Evolutionary conservation across 2,113 vertebrate genomes (phyloP).

Genomic region (Apteryx owenii): DNA sequence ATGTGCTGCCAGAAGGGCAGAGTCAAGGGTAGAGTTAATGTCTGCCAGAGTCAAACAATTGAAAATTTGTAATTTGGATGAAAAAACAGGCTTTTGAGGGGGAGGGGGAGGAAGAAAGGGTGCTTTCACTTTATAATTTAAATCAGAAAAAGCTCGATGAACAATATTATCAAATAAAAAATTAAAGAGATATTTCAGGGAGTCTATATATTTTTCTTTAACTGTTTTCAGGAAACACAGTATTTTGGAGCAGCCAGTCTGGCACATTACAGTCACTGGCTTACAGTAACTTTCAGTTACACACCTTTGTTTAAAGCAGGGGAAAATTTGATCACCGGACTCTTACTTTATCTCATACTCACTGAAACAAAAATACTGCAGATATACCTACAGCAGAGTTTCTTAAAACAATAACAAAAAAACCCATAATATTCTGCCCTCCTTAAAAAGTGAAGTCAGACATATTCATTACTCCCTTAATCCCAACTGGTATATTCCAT

Average conservation of each 20-base stretch:
- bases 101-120: accelerated
- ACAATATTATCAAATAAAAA: neutral
- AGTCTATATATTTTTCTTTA: neutral
- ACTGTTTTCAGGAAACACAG: neutral
- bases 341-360: neutral
- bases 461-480: neutral
- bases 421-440: accelerated
- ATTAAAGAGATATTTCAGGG: neutral
- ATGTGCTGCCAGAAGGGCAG: neutral
- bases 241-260: neutral
- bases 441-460: neutral
- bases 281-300: neutral
- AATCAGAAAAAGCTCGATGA: neutral
- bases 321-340: neutral
- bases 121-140: neutral
- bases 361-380: neutral
- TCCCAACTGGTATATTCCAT: neutral
- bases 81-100: neutral
- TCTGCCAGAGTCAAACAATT: neutral
- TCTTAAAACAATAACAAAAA: neutral
- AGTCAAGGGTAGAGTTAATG: neutral
- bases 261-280: neutral
- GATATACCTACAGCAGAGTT: neutral
- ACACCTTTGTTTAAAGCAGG: neutral
- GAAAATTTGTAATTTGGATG: neutral